These are phyloP conservation scores for Nycticebus coucang DNA, from an alignment of 2,113 vertebrate genomes.

Conservation along the genomic window DNA sequence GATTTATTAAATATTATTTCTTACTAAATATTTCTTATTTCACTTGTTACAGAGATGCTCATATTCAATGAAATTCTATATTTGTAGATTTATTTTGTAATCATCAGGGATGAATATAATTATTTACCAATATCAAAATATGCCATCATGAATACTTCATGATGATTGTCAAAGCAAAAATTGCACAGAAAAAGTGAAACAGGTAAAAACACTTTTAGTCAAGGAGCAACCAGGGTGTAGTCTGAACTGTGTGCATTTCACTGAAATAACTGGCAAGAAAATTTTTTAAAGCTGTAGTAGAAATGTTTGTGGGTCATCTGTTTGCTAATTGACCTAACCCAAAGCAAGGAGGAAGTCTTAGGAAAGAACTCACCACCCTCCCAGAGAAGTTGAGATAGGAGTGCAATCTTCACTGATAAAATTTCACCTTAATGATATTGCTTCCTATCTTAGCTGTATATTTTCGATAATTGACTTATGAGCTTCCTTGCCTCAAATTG, in stretches of 20 bases:
- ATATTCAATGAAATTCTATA: neutral
- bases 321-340: neutral
- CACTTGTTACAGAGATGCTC: neutral
- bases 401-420: neutral
- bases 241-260: neutral
- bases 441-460: too few relatives aligned
- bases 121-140: neutral
- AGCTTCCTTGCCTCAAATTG: neutral
- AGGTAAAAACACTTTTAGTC: neutral
- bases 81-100: neutral
- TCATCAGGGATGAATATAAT: neutral
- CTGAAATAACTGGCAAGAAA: neutral
- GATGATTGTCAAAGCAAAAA: neutral
- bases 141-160: slow-evolving; percentile 56
- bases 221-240: neutral
- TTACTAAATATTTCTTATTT: neutral
- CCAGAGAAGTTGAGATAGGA: neutral
- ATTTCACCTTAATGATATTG: too few relatives aligned
- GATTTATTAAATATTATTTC: neutral
- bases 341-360: neutral
- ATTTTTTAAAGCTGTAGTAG: neutral
- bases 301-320: neutral
- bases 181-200: neutral
- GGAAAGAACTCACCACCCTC: neutral
- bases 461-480: neutral